A percentile compares a stretch with the other conserved stretches of the same genome.
These are phyloP conservation scores for Pygoscelis antarcticus DNA, from an alignment of 2,113 vertebrate species.

Conservation along the genomic window DNA sequence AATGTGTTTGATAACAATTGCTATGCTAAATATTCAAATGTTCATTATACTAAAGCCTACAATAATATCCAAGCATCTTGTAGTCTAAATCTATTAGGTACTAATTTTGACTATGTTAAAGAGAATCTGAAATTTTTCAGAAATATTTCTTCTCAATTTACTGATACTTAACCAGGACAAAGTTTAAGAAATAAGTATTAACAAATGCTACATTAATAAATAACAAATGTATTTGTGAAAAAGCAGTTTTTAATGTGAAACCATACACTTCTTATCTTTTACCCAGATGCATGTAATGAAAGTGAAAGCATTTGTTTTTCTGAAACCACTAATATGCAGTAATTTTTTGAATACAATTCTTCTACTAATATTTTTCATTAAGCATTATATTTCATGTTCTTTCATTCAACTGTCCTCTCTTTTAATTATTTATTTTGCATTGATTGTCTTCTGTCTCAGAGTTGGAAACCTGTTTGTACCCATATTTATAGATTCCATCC, in stretches of 20 bases:
- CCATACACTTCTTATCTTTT: neutral
- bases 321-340: neutral
- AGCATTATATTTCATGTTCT: neutral
- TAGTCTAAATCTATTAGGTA: neutral
- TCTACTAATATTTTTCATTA: neutral
- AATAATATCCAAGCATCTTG: neutral
- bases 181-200: neutral
- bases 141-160: neutral
- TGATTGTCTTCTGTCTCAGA: neutral
- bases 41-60: neutral
- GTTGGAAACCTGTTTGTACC: neutral
- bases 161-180: neutral
- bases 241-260: neutral
- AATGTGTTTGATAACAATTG: neutral
- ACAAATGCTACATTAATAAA: neutral
- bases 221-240: neutral
- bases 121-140: neutral
- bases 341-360: neutral
- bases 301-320: neutral
- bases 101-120: neutral
- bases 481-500: slow-evolving; percentile 45
- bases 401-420: neutral
- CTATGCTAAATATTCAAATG: neutral
- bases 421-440: slow-evolving; percentile 14
- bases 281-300: neutral